Conservation (phyloP, 2,888 invertebrate genomes). For the Hylaea fasciaria region DNA sequence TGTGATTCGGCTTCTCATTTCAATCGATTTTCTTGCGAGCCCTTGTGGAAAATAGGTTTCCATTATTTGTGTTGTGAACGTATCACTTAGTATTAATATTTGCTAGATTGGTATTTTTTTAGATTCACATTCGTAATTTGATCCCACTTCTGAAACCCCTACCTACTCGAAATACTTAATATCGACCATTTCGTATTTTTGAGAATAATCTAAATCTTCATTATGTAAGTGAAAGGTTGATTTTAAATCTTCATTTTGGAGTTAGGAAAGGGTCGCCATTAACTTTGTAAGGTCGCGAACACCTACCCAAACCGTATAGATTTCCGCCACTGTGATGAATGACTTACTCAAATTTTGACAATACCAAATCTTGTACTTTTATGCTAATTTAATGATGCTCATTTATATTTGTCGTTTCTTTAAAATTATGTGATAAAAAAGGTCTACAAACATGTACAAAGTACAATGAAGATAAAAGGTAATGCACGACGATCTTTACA, state of each 20-base stretch:
- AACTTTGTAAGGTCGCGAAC: background rate
- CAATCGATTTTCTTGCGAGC: constrained; percentile 3
- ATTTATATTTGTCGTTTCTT: too few relatives aligned
- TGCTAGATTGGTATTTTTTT: too few relatives aligned
- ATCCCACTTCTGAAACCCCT: background rate
- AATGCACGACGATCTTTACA: too few relatives aligned
- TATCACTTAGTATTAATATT: too few relatives aligned
- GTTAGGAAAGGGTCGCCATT: constrained; percentile 11
- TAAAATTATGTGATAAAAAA: background rate
- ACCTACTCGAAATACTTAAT: background rate
- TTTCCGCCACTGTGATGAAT: background rate
- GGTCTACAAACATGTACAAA: too few relatives aligned
- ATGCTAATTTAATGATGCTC: too few relatives aligned
- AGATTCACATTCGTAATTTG: background rate
- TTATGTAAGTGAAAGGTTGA: constrained; percentile 6
- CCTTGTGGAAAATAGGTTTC: background rate
- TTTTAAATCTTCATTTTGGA: constrained; percentile 8
- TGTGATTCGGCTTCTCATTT: constrained; percentile 46
- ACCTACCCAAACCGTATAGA: background rate
- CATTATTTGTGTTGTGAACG: too few relatives aligned
- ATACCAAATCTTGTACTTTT: too few relatives aligned
- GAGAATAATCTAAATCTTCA: background rate
- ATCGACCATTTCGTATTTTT: background rate
- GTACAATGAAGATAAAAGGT: too few relatives aligned
- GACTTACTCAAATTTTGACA: too few relatives aligned